Conservation (phyloP, 2,113 vertebrate genomes). For the Elephas maximus region DNA sequence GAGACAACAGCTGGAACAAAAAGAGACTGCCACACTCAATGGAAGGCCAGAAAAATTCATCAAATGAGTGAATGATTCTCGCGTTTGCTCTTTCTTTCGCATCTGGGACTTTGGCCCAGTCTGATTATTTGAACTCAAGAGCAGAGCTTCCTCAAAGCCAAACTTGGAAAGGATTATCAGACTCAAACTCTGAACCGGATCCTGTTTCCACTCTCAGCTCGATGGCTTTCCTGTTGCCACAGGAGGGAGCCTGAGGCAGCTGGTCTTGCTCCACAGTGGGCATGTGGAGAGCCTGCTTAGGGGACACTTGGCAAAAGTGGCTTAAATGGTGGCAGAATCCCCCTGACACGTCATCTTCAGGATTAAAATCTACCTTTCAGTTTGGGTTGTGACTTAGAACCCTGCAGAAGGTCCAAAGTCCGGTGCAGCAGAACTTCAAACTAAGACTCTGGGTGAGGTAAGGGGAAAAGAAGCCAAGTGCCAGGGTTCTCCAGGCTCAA, state of each 20-base stretch:
- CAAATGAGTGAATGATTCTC: neutral
- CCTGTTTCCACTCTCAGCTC: neutral
- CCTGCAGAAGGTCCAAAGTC: neutral
- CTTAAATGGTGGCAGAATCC: neutral
- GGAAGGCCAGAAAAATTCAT: neutral
- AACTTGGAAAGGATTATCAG: neutral
- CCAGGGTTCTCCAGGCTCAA: neutral
- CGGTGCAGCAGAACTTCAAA: neutral
- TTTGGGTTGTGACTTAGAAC: neutral
- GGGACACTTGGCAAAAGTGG: neutral
- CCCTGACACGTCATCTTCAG: neutral
- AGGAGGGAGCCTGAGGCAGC: neutral
- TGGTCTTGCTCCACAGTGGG: neutral
- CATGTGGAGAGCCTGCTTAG: neutral
- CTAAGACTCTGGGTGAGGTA: neutral
- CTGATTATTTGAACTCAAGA: neutral
- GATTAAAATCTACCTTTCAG: too few relatives aligned
- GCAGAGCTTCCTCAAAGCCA: neutral
- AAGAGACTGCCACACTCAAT: neutral
- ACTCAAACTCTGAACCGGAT: neutral
- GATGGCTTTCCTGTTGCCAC: neutral
- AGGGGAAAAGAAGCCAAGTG: neutral
- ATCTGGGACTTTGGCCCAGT: accelerated
- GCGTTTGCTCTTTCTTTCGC: neutral
- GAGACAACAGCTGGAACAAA: too few relatives aligned